Evolutionary conservation across 1,140 invertebrate genomes (phyloP).

Genomic region (Ptiloglossa arizonensis): DNA sequence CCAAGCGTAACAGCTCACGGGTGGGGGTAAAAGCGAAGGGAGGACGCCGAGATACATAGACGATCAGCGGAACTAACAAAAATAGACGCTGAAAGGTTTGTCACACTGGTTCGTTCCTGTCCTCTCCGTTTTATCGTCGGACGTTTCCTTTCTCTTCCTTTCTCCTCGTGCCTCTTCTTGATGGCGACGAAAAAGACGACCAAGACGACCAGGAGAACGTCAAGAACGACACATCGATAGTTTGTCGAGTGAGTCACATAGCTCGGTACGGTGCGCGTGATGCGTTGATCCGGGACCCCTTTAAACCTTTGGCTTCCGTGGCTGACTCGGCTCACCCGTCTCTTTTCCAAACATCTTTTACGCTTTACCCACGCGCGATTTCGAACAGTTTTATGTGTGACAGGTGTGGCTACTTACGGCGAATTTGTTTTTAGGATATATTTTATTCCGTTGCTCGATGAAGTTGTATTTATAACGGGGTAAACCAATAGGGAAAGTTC

Average conservation of each 20-base stretch:
- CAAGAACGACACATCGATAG: slow-evolving; percentile 49
- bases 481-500: no score
- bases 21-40: neutral
- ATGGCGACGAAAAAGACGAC: slow-evolving; percentile 33
- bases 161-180: slow-evolving; percentile 32
- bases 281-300: slow-evolving; percentile 26
- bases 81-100: slow-evolving; percentile 59
- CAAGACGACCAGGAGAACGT: slow-evolving; percentile 7
- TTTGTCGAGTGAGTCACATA: slow-evolving; percentile 58
- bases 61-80: slow-evolving; percentile 60
- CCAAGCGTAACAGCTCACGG: slow-evolving; percentile 10
- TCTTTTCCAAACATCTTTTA: slow-evolving; percentile 7
- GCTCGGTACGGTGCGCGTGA: slow-evolving; percentile 6
- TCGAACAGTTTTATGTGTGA: slow-evolving; percentile 45
- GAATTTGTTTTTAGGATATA: slow-evolving; percentile 24
- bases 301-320: slow-evolving; percentile 21
- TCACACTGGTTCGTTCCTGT: slow-evolving; percentile 23
- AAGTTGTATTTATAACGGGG: slow-evolving; percentile 22
- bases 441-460: slow-evolving; percentile 5
- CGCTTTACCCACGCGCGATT: slow-evolving; percentile 18
- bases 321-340: neutral
- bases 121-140: slow-evolving; percentile 39
- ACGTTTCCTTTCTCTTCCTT: slow-evolving; percentile 33
- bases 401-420: slow-evolving; percentile 38
- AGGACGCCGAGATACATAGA: neutral